These are phyloP conservation scores for Philaethria dido DNA, from an alignment of 2,888 invertebrate genomes.

Conservation along the genomic window DNA sequence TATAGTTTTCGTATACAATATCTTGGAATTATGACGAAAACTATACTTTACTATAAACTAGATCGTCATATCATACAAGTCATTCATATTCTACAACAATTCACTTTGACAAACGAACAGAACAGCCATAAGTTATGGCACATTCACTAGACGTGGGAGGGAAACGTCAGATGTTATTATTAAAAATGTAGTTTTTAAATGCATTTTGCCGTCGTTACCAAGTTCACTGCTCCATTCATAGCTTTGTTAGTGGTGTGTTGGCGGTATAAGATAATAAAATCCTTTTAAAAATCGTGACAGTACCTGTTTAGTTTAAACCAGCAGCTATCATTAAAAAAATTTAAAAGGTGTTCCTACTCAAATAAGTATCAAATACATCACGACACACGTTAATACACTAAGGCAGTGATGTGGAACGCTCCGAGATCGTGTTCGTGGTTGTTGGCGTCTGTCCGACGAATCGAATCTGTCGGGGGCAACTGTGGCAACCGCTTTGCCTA, in stretches of 20 bases:
- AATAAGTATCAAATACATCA: slow-evolving; percentile 10
- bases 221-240: slow-evolving; percentile 65
- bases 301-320: slow-evolving; percentile 44
- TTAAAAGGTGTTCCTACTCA: slow-evolving; percentile 45
- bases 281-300: slow-evolving; percentile 45
- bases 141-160: slow-evolving; percentile 2
- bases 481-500: slow-evolving; percentile 47
- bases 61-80: slow-evolving; percentile 48
- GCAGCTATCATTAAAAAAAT: neutral
- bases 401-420: slow-evolving; percentile 49
- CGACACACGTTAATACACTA: slow-evolving; percentile 21
- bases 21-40: slow-evolving; percentile 30
- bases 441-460: slow-evolving; percentile 55
- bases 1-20: neutral
- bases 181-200: slow-evolving; percentile 32
- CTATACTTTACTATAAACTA: slow-evolving; percentile 54
- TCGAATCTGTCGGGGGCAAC: slow-evolving; percentile 65
- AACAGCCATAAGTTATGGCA: slow-evolving; percentile 1
- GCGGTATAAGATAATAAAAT: slow-evolving; percentile 20
- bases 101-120: slow-evolving; percentile 9
- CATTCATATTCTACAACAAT: slow-evolving; percentile 51
- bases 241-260: slow-evolving; percentile 60
- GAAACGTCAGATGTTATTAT: slow-evolving; percentile 23
- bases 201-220: slow-evolving; percentile 32
- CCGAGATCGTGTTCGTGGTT: slow-evolving; percentile 62